Conservation (phyloP, 2,797 vertebrate species). For the Paedocypris micromegethes region DNA sequence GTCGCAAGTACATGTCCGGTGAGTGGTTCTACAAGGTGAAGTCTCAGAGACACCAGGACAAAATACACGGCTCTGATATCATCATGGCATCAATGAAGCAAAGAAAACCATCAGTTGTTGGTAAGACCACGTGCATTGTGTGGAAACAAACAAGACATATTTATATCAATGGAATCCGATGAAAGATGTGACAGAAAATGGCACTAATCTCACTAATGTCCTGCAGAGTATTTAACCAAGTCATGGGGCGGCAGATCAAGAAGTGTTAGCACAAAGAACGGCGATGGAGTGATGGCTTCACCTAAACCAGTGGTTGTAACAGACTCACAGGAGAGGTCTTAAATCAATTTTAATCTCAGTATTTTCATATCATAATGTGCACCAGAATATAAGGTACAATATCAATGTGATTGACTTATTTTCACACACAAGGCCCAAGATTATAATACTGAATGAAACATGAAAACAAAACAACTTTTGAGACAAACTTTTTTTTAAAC, state of each 20-base stretch:
- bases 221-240: slow-evolving; percentile 43
- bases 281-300: slow-evolving; percentile 1
- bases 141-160: not conserved
- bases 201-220: not conserved
- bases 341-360: too few species aligned
- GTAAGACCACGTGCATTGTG: slow-evolving; percentile 58
- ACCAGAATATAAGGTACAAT: too few species aligned
- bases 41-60: slow-evolving; percentile 85
- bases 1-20: slow-evolving; percentile 86
- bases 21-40: slow-evolving; percentile 98
- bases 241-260: slow-evolving; percentile 34
- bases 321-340: slow-evolving; percentile 38
- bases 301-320: slow-evolving; percentile 19
- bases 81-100: slow-evolving; percentile 89
- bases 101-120: slow-evolving; percentile 63
- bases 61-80: slow-evolving; percentile 89
- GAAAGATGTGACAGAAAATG: not conserved
- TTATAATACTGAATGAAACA: too few species aligned
- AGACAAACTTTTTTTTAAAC: too few species aligned
- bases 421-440: too few species aligned
- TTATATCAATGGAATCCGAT: not conserved
- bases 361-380: too few species aligned
- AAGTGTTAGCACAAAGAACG: slow-evolving; percentile 22
- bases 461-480: too few species aligned
- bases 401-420: too few species aligned